Evolutionary conservation across 2,888 invertebrate species (phyloP).

Genomic region (Bombylius discolor): DNA sequence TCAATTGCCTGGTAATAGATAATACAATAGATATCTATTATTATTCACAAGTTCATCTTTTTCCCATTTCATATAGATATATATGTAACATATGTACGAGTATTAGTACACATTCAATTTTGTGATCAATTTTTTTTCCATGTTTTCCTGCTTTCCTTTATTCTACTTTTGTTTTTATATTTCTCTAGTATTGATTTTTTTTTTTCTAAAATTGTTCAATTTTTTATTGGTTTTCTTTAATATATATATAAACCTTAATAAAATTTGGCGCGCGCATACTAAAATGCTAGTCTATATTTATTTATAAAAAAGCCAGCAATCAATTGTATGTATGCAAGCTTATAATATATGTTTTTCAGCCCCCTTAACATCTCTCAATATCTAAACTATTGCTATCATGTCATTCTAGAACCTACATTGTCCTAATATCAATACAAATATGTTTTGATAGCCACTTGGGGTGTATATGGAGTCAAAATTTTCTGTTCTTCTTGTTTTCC

Average conservation of each 20-base stretch:
- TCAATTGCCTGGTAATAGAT: neutral
- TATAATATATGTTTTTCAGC: conserved; percentile 1
- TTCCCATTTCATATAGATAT: no score
- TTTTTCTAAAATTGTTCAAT: neutral
- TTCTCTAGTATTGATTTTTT: neutral
- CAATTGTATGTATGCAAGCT: conserved; percentile 9
- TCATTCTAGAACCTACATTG: neutral
- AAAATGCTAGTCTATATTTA: conserved; percentile 11
- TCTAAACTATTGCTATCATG: conserved; percentile 1
- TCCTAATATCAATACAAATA: neutral
- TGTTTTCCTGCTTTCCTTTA: conserved; percentile 7
- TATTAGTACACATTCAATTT: neutral
- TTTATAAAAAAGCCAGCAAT: conserved; percentile 8
- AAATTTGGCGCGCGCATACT: conserved; percentile 7
- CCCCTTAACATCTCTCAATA: neutral
- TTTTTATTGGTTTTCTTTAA: neutral
- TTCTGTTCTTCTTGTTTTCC: conserved; percentile 6
- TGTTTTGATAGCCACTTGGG: neutral
- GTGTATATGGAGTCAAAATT: neutral
- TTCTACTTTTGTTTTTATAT: conserved; percentile 1
- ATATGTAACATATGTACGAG: neutral
- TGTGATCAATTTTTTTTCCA: conserved; percentile 6
- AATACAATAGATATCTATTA: no score
- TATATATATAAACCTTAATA: conserved; percentile 2
- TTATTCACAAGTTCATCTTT: no score